A percentile compares a stretch with the other conserved stretches of the same genome.
These are phyloP conservation scores for Pteropus alecto DNA, from an alignment of 2,113 vertebrate species.

Conservation along the genomic window DNA sequence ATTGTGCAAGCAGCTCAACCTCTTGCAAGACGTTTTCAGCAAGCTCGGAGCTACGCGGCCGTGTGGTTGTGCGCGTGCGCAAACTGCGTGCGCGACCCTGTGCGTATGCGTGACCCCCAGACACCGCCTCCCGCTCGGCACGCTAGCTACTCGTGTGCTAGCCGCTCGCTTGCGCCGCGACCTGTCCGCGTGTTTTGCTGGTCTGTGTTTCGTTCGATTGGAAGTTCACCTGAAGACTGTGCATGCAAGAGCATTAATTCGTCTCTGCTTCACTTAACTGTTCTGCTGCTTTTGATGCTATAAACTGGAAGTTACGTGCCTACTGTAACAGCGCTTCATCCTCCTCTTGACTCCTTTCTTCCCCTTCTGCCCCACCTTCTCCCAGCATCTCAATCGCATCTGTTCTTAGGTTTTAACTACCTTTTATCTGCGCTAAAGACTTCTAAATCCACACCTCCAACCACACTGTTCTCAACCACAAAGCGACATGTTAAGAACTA, in stretches of 20 bases:
- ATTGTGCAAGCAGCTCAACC: not conserved
- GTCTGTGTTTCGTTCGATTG: fast-evolving
- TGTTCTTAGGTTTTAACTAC: not conserved
- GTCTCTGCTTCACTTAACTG: fast-evolving
- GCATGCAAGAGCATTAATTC: fast-evolving
- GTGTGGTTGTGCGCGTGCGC: not conserved
- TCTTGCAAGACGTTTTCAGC: not conserved
- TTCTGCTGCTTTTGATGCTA: not conserved
- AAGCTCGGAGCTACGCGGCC: not conserved
- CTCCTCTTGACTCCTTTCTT: fast-evolving
- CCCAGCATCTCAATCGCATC: not conserved
- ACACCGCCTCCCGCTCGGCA: not conserved
- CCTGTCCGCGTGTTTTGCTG: fast-evolving
- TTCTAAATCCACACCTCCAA: too few species aligned
- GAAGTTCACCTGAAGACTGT: not conserved
- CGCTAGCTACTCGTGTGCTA: fast-evolving
- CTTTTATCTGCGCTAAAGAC: fast-evolving
- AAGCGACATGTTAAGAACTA: not conserved
- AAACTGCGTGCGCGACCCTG: not conserved
- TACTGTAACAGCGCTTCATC: too few species aligned
- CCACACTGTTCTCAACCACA: too few species aligned
- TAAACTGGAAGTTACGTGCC: not conserved
- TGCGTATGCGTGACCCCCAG: not conserved
- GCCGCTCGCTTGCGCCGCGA: fast-evolving
- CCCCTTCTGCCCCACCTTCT: not conserved